Evolutionary conservation across 2,113 vertebrate species (phyloP).

Genomic region (Megaleporinus macrocephalus): DNA sequence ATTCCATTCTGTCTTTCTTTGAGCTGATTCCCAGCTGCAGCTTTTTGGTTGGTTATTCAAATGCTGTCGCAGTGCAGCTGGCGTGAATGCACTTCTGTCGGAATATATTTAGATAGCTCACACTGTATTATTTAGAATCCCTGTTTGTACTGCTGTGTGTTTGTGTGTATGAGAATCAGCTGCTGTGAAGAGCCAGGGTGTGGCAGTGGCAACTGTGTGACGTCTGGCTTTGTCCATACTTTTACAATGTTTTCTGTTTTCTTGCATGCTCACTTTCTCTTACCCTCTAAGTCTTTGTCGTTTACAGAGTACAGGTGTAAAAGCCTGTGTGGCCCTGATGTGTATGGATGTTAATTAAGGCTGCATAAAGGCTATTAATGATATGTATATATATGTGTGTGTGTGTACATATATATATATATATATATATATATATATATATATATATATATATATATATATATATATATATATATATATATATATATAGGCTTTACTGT

Average conservation of each 20-base stretch:
- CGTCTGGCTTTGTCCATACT: not conserved
- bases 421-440: no score
- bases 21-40: not conserved
- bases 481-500: no score
- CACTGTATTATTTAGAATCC: not conserved
- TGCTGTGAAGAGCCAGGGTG: slow-evolving; percentile 42
- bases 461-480: no score
- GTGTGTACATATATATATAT: no score
- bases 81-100: slow-evolving; percentile 21
- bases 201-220: slow-evolving; percentile 35
- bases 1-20: not conserved
- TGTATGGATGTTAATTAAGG: no score
- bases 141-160: slow-evolving; percentile 2
- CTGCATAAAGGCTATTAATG: no score
- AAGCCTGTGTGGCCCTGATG: no score
- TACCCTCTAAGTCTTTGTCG: not conserved
- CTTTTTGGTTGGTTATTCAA: not conserved
- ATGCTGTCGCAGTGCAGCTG: not conserved
- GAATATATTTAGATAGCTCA: slow-evolving; percentile 21
- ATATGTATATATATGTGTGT: no score
- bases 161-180: slow-evolving; percentile 31
- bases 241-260: not conserved
- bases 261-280: not conserved
- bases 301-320: no score
- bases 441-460: no score